Conservation (phyloP, 92 coral and sea anemone genomes). For the Epizoanthus fatuus region DNA sequence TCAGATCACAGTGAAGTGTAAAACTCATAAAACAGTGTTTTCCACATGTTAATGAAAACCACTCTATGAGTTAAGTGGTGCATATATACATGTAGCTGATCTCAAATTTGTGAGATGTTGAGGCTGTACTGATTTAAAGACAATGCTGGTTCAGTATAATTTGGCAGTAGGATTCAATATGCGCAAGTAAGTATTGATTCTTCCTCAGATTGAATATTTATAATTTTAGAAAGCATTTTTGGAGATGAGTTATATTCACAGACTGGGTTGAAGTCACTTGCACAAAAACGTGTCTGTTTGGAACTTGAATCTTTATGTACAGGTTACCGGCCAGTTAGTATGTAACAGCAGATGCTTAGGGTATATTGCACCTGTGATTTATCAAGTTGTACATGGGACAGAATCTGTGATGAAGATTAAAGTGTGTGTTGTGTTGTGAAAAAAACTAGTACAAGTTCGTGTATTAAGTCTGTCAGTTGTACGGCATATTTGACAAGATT, state of each 20-base stretch:
- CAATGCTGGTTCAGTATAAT: constrained; percentile 9
- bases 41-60: too few relatives aligned
- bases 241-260: constrained; percentile 6
- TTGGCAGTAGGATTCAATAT: constrained; percentile 23
- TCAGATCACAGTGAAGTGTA: too few relatives aligned
- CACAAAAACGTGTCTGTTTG: constrained; percentile 36
- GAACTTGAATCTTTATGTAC: constrained; percentile 18
- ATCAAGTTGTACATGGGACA: constrained; percentile 5
- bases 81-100: constrained; percentile 28
- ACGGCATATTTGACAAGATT: not conserved
- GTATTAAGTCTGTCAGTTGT: not conserved
- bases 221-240: constrained; percentile 21
- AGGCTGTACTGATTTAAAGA: constrained; percentile 15
- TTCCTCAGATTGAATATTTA: constrained; percentile 10
- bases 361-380: constrained; percentile 13
- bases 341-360: constrained; percentile 17
- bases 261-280: constrained; percentile 20
- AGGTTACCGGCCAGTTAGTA: constrained; percentile 36
- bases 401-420: constrained; percentile 6
- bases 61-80: constrained; percentile 16
- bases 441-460: not conserved
- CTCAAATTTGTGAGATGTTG: constrained; percentile 20
- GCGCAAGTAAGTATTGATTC: constrained; percentile 22
- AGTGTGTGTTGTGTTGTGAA: constrained; percentile 5
- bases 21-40: too few relatives aligned